Conservation (phyloP, 1,140 invertebrate genomes). For the Neodiprion pinetum region DNA sequence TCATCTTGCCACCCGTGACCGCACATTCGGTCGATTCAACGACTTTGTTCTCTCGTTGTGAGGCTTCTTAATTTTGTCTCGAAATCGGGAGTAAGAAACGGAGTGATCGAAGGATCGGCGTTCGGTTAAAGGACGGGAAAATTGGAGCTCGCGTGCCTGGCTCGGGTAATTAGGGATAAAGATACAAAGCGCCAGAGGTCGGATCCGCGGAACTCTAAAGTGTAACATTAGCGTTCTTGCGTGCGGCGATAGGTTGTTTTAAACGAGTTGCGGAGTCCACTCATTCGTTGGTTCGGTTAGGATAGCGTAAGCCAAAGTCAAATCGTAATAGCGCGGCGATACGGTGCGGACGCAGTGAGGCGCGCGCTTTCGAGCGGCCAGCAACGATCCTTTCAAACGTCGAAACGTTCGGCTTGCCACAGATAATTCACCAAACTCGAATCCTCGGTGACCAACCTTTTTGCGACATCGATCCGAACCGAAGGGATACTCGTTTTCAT, state of each 20-base stretch:
- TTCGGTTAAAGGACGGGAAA: background rate
- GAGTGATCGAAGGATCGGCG: no score
- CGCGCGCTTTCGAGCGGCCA: constrained; percentile 55
- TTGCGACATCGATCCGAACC: background rate
- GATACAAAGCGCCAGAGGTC: no score
- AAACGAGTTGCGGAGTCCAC: background rate
- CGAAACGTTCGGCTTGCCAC: background rate
- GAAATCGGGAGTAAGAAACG: no score
- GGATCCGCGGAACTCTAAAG: background rate
- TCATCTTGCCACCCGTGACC: no score
- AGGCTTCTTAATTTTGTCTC: background rate
- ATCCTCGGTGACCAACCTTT: background rate
- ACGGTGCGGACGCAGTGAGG: constrained; percentile 43
- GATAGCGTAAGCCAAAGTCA: background rate
- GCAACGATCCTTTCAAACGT: constrained; percentile 32
- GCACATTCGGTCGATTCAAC: no score
- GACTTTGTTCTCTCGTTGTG: no score
- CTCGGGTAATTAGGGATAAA: no score
- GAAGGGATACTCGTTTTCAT: no score
- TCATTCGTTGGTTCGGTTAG: background rate
- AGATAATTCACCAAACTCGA: background rate
- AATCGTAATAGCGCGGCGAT: constrained; percentile 5
- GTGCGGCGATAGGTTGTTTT: background rate
- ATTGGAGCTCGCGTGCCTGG: background rate
- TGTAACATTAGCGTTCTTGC: background rate